These are phyloP conservation scores for Odontophorus gujanensis DNA, from an alignment of 2,113 vertebrate species.

Conservation along the genomic window DNA sequence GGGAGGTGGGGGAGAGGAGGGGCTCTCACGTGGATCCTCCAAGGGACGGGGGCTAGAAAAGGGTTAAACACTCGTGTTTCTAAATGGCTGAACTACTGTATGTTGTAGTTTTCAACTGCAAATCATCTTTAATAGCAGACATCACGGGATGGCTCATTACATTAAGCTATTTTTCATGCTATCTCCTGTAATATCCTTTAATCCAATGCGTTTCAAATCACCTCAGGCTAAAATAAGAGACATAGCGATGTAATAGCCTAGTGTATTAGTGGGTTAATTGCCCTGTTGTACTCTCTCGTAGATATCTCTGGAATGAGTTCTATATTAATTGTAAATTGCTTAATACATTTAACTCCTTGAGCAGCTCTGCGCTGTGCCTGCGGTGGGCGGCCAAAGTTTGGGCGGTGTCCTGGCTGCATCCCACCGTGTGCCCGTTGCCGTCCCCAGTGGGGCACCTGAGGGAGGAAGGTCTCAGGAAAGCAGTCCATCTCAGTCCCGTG, in stretches of 20 bases:
- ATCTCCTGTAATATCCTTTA: slow-evolving; percentile 90
- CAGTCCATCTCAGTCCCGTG: neutral
- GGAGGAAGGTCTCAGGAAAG: neutral
- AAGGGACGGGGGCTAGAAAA: slow-evolving; percentile 49
- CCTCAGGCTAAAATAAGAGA: slow-evolving; percentile 89
- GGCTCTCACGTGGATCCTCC: neutral
- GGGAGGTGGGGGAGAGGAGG: neutral
- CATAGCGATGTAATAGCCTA: slow-evolving; percentile 88
- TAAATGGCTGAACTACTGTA: slow-evolving; percentile 85
- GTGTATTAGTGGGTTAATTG: slow-evolving; percentile 91
- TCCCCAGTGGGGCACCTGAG: rapidly evolving
- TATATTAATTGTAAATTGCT: slow-evolving; percentile 87
- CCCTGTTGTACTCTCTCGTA: slow-evolving; percentile 86
- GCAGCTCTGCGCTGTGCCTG: slow-evolving; percentile 14
- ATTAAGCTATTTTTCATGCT: slow-evolving; percentile 90
- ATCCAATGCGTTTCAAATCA: slow-evolving; percentile 90
- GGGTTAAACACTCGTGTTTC: slow-evolving; percentile 77
- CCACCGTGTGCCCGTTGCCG: too few species aligned
- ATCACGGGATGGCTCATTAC: slow-evolving; percentile 89
- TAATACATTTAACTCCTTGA: slow-evolving; percentile 85
- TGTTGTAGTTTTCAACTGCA: slow-evolving; percentile 89
- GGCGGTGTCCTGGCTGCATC: neutral
- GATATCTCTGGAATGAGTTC: slow-evolving; percentile 86
- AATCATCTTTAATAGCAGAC: slow-evolving; percentile 90
- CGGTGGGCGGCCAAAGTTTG: slow-evolving; percentile 33